These are phyloP conservation scores for Heliocidaris erythrogramma DNA, from an alignment of 35 echinoderm and acorn worm genomes.

Conservation along the genomic window DNA sequence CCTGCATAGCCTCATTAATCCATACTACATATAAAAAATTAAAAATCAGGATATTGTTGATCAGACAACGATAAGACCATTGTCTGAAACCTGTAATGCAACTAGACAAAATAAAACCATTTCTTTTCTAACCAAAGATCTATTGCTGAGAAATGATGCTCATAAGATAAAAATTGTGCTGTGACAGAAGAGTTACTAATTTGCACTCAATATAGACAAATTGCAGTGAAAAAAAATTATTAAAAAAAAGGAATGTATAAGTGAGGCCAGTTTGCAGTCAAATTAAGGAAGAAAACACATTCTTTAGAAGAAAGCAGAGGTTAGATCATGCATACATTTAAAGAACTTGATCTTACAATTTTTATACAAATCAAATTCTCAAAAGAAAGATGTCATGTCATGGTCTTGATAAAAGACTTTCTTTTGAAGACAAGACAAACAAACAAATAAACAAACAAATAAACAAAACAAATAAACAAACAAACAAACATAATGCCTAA, in stretches of 20 bases:
- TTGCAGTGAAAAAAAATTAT: background rate
- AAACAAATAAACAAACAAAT: background rate
- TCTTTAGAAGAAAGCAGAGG: background rate
- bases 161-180: background rate
- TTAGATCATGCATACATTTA: no score
- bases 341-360: background rate
- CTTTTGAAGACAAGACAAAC: background rate
- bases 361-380: background rate
- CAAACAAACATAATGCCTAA: background rate
- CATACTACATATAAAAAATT: no score
- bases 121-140: background rate
- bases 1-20: background rate
- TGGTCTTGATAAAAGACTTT: background rate
- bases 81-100: background rate
- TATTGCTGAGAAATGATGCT: background rate
- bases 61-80: no score
- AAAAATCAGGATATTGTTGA: no score
- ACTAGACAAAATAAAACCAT: background rate
- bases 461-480: background rate
- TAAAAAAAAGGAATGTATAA: background rate
- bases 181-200: background rate
- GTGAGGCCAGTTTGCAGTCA: background rate
- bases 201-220: background rate
- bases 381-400: background rate
- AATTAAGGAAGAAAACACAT: background rate